These are phyloP conservation scores for Steromphala cineraria DNA, from an alignment of 2,888 invertebrate genomes.

Conservation along the genomic window DNA sequence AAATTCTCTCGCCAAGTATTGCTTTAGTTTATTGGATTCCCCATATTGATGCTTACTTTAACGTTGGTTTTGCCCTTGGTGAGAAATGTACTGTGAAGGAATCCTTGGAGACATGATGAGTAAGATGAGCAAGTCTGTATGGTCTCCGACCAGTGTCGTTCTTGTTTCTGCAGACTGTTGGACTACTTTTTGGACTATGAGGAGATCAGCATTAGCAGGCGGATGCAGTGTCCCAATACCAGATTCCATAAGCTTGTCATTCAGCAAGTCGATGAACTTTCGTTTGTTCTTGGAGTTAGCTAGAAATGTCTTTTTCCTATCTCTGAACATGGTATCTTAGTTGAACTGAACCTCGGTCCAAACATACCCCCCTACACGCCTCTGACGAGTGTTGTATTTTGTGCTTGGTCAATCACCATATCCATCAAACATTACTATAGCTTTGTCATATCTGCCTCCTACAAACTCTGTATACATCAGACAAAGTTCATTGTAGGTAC, in stretches of 20 bases:
- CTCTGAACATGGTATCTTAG: conserved; percentile 27
- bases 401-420: conserved; percentile 45
- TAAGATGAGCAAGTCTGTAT: conserved; percentile 53
- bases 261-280: conserved; percentile 46
- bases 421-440: conserved; percentile 53
- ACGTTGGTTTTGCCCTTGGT: conserved; percentile 7
- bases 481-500: conserved; percentile 35
- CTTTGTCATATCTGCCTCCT: conserved; percentile 15
- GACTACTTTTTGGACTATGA: conserved; percentile 44
- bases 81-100: neutral
- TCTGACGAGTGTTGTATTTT: conserved; percentile 44
- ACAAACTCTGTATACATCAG: conserved; percentile 36
- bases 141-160: conserved; percentile 46
- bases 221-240: conserved; percentile 11
- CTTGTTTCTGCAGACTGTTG: neutral
- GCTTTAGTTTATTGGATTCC: conserved; percentile 37
- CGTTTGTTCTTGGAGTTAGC: conserved; percentile 43
- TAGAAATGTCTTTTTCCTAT: conserved; percentile 43
- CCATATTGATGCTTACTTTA: conserved; percentile 35
- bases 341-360: conserved; percentile 28
- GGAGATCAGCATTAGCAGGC: conserved; percentile 51
- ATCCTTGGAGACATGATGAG: no score
- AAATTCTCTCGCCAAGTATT: no score
- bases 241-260: conserved; percentile 26
- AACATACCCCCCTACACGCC: conserved; percentile 33